Conservation (phyloP, 2,888 invertebrate species). For the Geotrupes spiniger region DNA sequence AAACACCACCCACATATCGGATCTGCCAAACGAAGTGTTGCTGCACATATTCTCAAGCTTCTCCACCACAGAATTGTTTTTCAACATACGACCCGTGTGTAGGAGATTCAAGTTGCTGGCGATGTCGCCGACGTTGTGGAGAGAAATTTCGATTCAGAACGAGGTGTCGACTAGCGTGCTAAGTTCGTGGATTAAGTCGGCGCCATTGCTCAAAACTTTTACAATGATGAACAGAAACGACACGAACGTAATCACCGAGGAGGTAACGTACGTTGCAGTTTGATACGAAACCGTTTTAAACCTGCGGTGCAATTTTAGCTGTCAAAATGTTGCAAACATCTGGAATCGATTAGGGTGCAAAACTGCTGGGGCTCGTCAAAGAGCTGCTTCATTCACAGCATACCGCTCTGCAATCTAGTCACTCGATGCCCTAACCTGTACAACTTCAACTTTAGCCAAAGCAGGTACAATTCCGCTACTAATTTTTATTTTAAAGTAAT, state of each 20-base stretch:
- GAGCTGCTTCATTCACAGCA: slow-evolving; percentile 21
- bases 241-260: slow-evolving; percentile 21
- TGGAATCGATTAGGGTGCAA: slow-evolving; percentile 23
- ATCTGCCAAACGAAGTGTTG: slow-evolving; percentile 25
- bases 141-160: slow-evolving; percentile 17
- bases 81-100: slow-evolving; percentile 23
- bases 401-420: slow-evolving; percentile 21
- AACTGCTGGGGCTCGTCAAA: slow-evolving; percentile 24
- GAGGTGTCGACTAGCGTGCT: slow-evolving; percentile 19
- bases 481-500: not conserved
- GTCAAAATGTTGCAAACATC: slow-evolving; percentile 22
- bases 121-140: slow-evolving; percentile 22
- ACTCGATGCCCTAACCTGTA: slow-evolving; percentile 21
- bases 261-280: slow-evolving; percentile 10
- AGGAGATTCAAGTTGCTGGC: slow-evolving; percentile 22
- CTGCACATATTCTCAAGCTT: slow-evolving; percentile 23
- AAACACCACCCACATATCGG: slow-evolving; percentile 10
- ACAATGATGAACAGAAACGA: slow-evolving; percentile 20
- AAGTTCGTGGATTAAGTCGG: slow-evolving; percentile 23
- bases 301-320: slow-evolving; percentile 12
- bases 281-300: not conserved
- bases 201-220: slow-evolving; percentile 20
- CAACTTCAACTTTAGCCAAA: slow-evolving; percentile 24
- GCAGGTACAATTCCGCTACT: slow-evolving; percentile 17
- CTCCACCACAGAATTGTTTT: slow-evolving; percentile 23